Conservation (phyloP, 2,113 vertebrate species). For the Sapayoa aenigma region DNA sequence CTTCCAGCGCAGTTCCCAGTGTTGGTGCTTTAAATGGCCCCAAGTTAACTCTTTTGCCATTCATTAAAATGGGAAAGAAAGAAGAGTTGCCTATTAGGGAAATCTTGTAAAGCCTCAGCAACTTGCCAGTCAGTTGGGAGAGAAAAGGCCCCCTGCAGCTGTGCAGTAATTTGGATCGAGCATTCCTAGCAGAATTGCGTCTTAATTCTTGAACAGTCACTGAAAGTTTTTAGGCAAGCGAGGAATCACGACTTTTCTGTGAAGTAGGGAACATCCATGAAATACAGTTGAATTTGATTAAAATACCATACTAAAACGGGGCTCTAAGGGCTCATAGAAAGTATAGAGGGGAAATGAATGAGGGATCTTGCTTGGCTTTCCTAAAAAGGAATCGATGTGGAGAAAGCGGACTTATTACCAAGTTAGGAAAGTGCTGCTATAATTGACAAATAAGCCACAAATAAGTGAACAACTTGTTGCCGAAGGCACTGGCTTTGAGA, state of each 20-base stretch:
- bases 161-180: background rate
- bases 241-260: background rate
- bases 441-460: slow-evolving; percentile 49
- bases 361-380: background rate
- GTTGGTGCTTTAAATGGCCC: background rate
- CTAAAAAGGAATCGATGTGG: slow-evolving; percentile 15
- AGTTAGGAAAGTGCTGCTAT: slow-evolving; percentile 31
- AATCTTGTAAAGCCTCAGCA: background rate
- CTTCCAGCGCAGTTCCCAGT: background rate
- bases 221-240: background rate
- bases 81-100: background rate
- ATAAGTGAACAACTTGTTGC: slow-evolving; percentile 25
- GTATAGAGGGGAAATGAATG: background rate
- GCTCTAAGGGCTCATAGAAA: background rate
- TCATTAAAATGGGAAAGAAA: background rate
- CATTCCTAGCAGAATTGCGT: background rate
- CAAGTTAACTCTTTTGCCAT: background rate
- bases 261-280: background rate
- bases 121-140: accelerated
- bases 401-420: slow-evolving; percentile 8
- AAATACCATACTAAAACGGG: background rate
- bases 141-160: background rate
- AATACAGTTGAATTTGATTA: slow-evolving; percentile 5
- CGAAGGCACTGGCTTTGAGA: background rate
- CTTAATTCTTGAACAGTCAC: background rate